Conservation (phyloP, 2,888 invertebrate species). For the Hirtodrosophila histrioides region DNA sequence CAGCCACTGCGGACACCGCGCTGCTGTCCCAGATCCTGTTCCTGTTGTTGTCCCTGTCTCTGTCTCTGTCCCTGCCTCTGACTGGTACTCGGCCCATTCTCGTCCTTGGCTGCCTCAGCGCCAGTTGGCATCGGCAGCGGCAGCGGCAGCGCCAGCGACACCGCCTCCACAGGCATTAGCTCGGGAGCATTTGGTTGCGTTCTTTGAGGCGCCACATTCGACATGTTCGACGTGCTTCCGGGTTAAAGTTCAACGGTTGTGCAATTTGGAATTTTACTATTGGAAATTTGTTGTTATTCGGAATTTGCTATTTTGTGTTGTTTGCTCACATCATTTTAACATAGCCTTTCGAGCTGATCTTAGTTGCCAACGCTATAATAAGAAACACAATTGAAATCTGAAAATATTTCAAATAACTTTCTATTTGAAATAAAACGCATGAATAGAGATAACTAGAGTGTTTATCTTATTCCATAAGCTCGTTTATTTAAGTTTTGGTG, state of each 20-base stretch:
- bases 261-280: constrained; percentile 25
- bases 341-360: neutral
- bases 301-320: constrained; percentile 14
- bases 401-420: no score
- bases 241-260: constrained; percentile 8
- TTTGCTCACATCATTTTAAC: constrained; percentile 19
- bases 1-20: neutral
- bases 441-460: no score
- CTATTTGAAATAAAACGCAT: no score
- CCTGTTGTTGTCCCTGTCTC: neutral
- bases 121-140: neutral
- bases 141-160: no score
- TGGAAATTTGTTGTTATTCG: constrained; percentile 12
- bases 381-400: no score
- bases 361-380: neutral
- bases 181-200: neutral
- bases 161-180: neutral
- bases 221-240: constrained; percentile 27
- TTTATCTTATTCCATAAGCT: no score
- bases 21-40: neutral
- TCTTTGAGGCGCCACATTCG: constrained; percentile 9
- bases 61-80: constrained; percentile 10
- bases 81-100: constrained; percentile 46
- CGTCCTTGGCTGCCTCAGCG: constrained; percentile 10
- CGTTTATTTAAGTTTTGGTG: no score